A percentile compares a stretch with the other conserved stretches of the same genome.
These are phyloP conservation scores for Hiodon alosoides DNA, from an alignment of 2,113 vertebrate species.

Conservation along the genomic window DNA sequence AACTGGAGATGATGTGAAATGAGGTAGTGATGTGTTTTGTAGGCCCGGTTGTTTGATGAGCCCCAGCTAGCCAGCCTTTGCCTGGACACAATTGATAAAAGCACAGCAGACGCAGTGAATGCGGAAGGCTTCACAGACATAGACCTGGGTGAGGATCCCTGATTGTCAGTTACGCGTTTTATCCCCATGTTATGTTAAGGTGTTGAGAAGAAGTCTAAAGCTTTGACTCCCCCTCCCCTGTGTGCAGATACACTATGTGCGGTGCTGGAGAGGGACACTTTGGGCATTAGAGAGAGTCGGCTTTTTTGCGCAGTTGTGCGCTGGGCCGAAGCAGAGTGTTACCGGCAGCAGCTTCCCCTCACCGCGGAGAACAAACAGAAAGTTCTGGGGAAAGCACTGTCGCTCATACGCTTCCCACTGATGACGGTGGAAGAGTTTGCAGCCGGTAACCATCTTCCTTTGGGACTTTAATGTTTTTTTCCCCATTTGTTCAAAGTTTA, in stretches of 20 bases:
- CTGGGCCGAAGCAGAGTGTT: constrained; percentile 91
- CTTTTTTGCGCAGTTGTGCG: constrained; percentile 88
- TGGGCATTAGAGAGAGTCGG: constrained; percentile 86
- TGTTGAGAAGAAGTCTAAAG: background rate
- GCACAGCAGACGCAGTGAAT: constrained; percentile 82
- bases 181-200: background rate
- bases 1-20: too few relatives aligned
- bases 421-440: constrained; percentile 95
- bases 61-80: constrained; percentile 89
- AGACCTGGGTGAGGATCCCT: constrained; percentile 71
- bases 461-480: background rate
- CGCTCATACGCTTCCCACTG: constrained; percentile 86
- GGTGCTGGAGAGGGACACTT: constrained; percentile 85
- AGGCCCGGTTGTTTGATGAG: constrained; percentile 91
- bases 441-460: constrained; percentile 63
- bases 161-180: background rate
- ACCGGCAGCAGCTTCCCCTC: constrained; percentile 79
- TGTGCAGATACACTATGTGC: constrained; percentile 82
- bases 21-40: constrained; percentile 22
- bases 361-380: constrained; percentile 85
- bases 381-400: constrained; percentile 85
- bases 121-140: constrained; percentile 91
- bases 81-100: constrained; percentile 91
- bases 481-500: background rate
- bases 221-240: constrained; percentile 10